phyloP scores from a whole-genome alignment of 2,888 invertebrate genomes.

The Scaptomyza polygonia region DNA sequence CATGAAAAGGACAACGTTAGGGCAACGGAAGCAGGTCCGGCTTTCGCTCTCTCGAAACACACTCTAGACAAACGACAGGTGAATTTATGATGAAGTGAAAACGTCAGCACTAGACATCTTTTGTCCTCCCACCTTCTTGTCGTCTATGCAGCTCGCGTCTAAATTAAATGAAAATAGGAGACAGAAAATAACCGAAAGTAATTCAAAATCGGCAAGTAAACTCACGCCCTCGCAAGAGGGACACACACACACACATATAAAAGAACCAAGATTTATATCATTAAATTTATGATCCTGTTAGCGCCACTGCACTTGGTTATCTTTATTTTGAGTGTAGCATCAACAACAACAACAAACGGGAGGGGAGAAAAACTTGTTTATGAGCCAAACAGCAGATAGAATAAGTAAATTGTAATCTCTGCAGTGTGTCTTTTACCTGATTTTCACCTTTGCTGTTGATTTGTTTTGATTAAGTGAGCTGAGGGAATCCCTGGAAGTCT shows the following conservation, averaged over 20 bases:
- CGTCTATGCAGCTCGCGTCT: slow-evolving; percentile 71
- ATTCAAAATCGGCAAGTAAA: slow-evolving; percentile 69
- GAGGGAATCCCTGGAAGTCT: slow-evolving; percentile 29
- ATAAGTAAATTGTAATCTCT: slow-evolving; percentile 63
- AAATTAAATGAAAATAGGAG: slow-evolving; percentile 58
- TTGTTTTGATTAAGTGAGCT: slow-evolving; percentile 49
- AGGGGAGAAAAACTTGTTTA: slow-evolving; percentile 60
- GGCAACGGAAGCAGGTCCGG: slow-evolving; percentile 71
- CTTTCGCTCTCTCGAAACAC: slow-evolving; percentile 6
- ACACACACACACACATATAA: slow-evolving; percentile 28
- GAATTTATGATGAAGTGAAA: slow-evolving; percentile 81
- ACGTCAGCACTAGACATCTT: slow-evolving; percentile 61
- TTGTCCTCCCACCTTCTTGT: slow-evolving; percentile 25
- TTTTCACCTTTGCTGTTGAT: slow-evolving; percentile 47
- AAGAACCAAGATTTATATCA: slow-evolving; percentile 73
- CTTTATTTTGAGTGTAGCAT: slow-evolving; percentile 60
- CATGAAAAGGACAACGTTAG: slow-evolving; percentile 25
- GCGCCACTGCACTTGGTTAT: slow-evolving; percentile 77
- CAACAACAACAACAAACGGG: slow-evolving; percentile 29
- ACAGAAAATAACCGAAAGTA: slow-evolving; percentile 60
- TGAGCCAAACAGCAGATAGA: slow-evolving; percentile 51
- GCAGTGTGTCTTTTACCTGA: slow-evolving; percentile 60
- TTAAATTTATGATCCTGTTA: slow-evolving; percentile 81
- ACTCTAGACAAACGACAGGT: slow-evolving; percentile 76
- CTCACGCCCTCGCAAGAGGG: slow-evolving; percentile 47